Evolutionary conservation across 2,113 vertebrate genomes (phyloP), one percentile per base, ranked within the genome.

Genomic region (Stigmatopora argus): DNA sequence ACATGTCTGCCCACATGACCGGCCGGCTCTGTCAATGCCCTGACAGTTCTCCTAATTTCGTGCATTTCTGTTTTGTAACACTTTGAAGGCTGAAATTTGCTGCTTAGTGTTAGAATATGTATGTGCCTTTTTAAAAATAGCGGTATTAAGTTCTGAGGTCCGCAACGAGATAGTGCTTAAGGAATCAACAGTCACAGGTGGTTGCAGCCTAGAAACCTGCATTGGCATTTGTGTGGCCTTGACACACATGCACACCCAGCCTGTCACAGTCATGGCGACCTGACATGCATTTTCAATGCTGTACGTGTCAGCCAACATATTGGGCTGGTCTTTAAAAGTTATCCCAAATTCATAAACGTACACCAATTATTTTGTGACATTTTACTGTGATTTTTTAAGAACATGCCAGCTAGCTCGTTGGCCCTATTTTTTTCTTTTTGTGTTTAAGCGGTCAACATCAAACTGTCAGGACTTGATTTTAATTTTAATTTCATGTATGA

Each of bases 1-100:
- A 80, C 78, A 75, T 80, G 71, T 75, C 67, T 61, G 41, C 65
- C 35, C 53, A 65, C 68, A 61, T 65, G 14, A 44, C 62, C 15
- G 46, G 21, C 51, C 15, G 48, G 21, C 51, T 62, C 23, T 1
- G 44, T 44, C 7, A 35, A 18, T 18, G 56, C 41, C 62, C 46
- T 41, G 51, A 4, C 12, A 19, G 51, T 23, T 53, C 51, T 12
- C 9, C 19, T 17, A 15, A 14, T 31, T 31, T 41, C 38, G 38
- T 41, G 38, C 6, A 48, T 17, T 17, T 48, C 55, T 68, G 47
- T 31, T 12, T 44, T 10, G 19, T 6, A 26, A 17, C 17, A 13
- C 55, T 49, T 57, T 53, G 23, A 0, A 7, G 64, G 15, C 46
- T 19, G 19, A 48, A 53, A 55, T 59, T 17, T 34, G 1, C 4